Base-by-base conservation (phyloP, 2,113 vertebrate genomes). In the Caranx ignobilis region DNA sequence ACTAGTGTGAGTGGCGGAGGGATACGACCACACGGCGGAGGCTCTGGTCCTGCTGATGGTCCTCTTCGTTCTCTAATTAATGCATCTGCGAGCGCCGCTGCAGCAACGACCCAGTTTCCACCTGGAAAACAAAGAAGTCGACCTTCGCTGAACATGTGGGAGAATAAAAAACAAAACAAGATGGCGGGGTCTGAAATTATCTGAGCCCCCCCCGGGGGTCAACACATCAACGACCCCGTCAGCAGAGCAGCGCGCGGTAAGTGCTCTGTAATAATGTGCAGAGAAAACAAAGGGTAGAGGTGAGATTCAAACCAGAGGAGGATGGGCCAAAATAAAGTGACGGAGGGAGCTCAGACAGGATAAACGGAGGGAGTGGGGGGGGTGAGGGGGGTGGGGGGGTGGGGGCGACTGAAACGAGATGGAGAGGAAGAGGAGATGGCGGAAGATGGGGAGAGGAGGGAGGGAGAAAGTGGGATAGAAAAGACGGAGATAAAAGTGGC, bases 71-170 rank as follows among this genome's bases (percentile, higher is more conserved):
- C 54, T 34, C 47, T 18, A 45, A 54, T 21, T 35, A 26, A 3
- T 13, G 21, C 21, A 21, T 41, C 32, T 57, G 1, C 7, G 56
- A 47, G 18, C 10, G 19, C 37, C 31, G 57, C 63, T 65, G 75
- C 60, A 39, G 8, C 78, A 39, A 8, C 78, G 77, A 86, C 77
- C 69, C 69, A 75, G 21, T 83, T 86, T 81, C 61, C 50, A 35
- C n/a, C 35, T 6, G 10, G 6, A 66, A 68, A 73, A 26, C 37
- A 37, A 60, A 0, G 16, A 0, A 55, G 39, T 19, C 32, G 1
- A n/a, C 18, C 11, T 68, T 0, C 16, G 39, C 59, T 35, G 11
- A 72, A 77, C 68, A 55, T 47, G 21, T 26, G 1, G 26, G 26
- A 26, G 26, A 26, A 26, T 16, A 15, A 26, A 65, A 15, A 32